phyloP scores from a whole-genome alignment of 2,113 vertebrate species.

The Misgurnus mizolepis region DNA sequence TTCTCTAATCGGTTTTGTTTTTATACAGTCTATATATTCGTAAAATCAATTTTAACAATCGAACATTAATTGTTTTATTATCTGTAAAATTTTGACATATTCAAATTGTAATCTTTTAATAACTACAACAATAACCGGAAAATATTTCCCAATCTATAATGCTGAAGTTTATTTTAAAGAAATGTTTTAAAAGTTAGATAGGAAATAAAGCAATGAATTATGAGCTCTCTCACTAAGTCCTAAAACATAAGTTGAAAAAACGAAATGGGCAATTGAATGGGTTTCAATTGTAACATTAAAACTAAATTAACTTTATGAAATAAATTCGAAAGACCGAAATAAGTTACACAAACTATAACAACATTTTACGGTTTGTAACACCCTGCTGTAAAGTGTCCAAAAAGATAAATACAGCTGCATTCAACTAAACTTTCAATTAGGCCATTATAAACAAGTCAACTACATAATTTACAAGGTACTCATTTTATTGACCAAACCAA shows the following conservation, averaged over 20 bases:
- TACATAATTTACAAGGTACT: background rate
- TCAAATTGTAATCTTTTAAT: constrained; percentile 1
- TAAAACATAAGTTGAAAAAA: background rate
- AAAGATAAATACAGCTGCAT: background rate
- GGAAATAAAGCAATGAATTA: background rate
- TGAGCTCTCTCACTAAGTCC: background rate
- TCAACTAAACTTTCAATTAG: background rate
- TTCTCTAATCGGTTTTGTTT: background rate
- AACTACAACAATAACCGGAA: background rate
- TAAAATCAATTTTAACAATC: background rate
- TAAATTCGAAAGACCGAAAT: background rate
- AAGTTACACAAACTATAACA: background rate
- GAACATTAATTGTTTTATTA: background rate
- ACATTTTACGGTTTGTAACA: background rate
- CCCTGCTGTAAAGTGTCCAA: background rate
- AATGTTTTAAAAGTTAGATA: too few species aligned
- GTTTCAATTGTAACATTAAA: background rate
- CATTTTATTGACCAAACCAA: background rate
- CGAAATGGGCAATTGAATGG: background rate
- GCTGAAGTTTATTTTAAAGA: too few species aligned
- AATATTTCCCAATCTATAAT: too few species aligned
- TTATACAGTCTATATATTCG: background rate
- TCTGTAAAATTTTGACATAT: background rate
- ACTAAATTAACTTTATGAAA: background rate
- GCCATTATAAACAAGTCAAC: background rate